Evolutionary conservation across 2,888 invertebrate species (phyloP), one percentile per base, ranked within the genome.

Genomic region (Galeruca laticollis): DNA sequence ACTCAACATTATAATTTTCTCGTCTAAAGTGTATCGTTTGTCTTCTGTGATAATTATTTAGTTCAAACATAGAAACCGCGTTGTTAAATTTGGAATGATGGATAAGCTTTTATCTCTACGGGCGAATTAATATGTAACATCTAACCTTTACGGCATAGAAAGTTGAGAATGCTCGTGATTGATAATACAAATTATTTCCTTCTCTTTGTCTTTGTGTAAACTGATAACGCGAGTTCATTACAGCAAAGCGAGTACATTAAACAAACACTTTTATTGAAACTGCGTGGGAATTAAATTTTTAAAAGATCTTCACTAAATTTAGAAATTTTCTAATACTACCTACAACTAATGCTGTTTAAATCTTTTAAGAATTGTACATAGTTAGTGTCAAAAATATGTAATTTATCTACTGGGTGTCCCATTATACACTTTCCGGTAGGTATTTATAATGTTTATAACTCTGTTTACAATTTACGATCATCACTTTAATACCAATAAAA

Each of bases 101-200:
- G 43, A 43, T 43, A 43, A 43, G 15, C 43, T 43, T 43, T 43
- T n/a, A 15, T 43, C 43, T 43, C 43, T 43, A 43, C n/a, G n/a
- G 43, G 6, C 6, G 15, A 43, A 43, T 43, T 43, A 43, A 13
- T 40, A 40, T 13, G 2, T n/a, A 43, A 43, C 43, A 2, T 43
- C n/a, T 2, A 43, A 43, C n/a, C 43, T 43, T 40, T 43, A 15
- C 8, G 15, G 13, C 5, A 43, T 43, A 15, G 43, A 43, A n/a
- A 15, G n/a, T n/a, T 43, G n/a, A n/a, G n/a, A 43, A 6, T 15
- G 43, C 15, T 15, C n/a, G 43, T 43, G 43, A 43, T 43, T 43
- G 43, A 43, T 43, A 43, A 43, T 43, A 15, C n/a, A 43, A 43
- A n/a, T 43, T 6, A n/a, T 43, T 43, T 43, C n/a, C 2, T 43